phyloP scores from a whole-genome alignment of 2,888 invertebrate genomes.

The Tipula vernalis region DNA sequence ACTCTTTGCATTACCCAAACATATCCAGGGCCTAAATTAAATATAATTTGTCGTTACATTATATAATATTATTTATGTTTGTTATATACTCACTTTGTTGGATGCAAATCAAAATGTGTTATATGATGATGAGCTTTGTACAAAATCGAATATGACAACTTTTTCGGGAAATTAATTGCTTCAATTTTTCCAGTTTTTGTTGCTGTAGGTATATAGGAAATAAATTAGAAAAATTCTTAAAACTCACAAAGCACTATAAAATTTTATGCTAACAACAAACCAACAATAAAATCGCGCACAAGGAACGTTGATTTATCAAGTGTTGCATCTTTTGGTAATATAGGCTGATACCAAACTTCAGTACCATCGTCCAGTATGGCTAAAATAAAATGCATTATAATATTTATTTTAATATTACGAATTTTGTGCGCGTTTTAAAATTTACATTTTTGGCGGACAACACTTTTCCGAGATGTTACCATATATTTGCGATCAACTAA shows the following conservation, averaged over 20 bases:
- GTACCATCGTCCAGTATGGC: not conserved
- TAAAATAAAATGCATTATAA: not conserved
- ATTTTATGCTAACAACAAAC: constrained; percentile 31
- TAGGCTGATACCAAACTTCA: constrained; percentile 11
- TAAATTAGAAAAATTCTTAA: not conserved
- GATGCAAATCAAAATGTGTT: constrained; percentile 38
- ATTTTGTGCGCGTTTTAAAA: not conserved
- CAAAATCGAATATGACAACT: constrained; percentile 35
- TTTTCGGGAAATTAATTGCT: constrained; percentile 39
- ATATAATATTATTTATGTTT: not conserved
- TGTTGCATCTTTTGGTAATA: constrained; percentile 40
- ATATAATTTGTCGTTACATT: not conserved
- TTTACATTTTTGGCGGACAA: not conserved
- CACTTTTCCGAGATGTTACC: not conserved
- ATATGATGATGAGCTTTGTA: constrained; percentile 34
- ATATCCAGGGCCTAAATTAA: constrained; percentile 35
- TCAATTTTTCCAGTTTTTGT: constrained; percentile 38
- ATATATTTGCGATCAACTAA: not conserved
- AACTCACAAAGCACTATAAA: not conserved
- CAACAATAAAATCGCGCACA: constrained; percentile 42
- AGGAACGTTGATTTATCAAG: constrained; percentile 37
- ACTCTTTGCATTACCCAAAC: constrained; percentile 40
- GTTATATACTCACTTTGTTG: constrained; percentile 35
- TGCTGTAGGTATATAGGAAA: constrained; percentile 28
- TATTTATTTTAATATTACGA: not conserved